Conservation (phyloP, 2,888 invertebrate genomes). For the Bedellia somnulentella region DNA sequence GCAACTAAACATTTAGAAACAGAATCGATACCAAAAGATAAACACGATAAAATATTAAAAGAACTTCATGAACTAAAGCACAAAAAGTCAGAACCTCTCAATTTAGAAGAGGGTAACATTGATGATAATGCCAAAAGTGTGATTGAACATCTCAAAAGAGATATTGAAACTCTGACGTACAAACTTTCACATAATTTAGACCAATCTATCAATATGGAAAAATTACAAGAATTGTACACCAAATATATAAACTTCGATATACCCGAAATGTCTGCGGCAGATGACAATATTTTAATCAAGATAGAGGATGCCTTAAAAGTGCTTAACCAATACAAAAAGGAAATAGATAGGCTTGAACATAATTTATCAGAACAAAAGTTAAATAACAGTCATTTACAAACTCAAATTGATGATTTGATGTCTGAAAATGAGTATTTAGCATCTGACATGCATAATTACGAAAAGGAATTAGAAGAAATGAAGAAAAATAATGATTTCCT, state of each 20-base stretch:
- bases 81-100: conserved; percentile 25
- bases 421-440: conserved; percentile 51
- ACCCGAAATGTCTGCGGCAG: conserved; percentile 40
- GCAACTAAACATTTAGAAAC: conserved; percentile 25
- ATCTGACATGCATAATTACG: conserved; percentile 49
- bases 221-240: conserved; percentile 41
- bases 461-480: conserved; percentile 66
- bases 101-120: conserved; percentile 44
- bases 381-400: conserved; percentile 49
- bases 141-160: conserved; percentile 48
- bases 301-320: conserved; percentile 58
- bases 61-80: conserved; percentile 33
- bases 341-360: conserved; percentile 59
- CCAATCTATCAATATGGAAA: conserved; percentile 32
- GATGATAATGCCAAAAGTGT: conserved; percentile 54
- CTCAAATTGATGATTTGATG: conserved; percentile 59
- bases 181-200: conserved; percentile 23
- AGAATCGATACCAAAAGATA: conserved; percentile 31
- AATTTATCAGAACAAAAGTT: conserved; percentile 59
- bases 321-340: conserved; percentile 59
- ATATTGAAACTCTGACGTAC: conserved; percentile 40
- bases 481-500: conserved; percentile 72
- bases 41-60: conserved; percentile 32
- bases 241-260: conserved; percentile 51
- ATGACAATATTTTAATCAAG: conserved; percentile 40